Percentiles rank a stretch among this genome's conserved stretches.
Evolutionary conservation across 2,797 vertebrate species (phyloP).

Genomic region (Alca torda): DNA sequence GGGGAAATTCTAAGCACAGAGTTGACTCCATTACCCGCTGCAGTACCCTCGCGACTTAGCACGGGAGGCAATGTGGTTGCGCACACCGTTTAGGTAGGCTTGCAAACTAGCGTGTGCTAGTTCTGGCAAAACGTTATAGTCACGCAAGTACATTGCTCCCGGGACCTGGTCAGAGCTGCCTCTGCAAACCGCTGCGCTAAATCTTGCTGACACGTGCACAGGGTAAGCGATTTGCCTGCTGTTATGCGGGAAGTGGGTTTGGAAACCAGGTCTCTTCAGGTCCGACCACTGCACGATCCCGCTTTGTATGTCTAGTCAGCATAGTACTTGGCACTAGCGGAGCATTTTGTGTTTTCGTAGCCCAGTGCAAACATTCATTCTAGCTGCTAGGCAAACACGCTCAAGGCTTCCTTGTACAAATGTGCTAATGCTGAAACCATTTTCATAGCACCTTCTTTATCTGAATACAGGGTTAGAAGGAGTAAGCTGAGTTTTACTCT

Average conservation of each 20-base stretch:
- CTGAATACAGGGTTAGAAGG: background rate
- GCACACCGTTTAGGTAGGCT: background rate
- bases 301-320: background rate
- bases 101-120: background rate
- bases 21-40: background rate
- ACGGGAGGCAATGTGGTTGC: background rate
- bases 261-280: background rate
- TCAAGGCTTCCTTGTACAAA: background rate
- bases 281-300: fast-evolving
- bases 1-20: background rate
- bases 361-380: background rate
- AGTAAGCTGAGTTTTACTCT: background rate
- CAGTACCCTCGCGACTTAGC: background rate
- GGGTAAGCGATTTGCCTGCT: background rate
- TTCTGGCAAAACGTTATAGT: background rate
- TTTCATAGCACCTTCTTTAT: background rate
- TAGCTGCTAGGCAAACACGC: background rate
- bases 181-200: background rate
- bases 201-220: fast-evolving
- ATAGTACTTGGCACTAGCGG: background rate
- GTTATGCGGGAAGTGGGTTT: background rate
- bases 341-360: background rate
- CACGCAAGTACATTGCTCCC: background rate
- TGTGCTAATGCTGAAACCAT: background rate
- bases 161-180: background rate